Conservation (phyloP, 2,797 vertebrate genomes). For the Aldrovandia affinis region DNA sequence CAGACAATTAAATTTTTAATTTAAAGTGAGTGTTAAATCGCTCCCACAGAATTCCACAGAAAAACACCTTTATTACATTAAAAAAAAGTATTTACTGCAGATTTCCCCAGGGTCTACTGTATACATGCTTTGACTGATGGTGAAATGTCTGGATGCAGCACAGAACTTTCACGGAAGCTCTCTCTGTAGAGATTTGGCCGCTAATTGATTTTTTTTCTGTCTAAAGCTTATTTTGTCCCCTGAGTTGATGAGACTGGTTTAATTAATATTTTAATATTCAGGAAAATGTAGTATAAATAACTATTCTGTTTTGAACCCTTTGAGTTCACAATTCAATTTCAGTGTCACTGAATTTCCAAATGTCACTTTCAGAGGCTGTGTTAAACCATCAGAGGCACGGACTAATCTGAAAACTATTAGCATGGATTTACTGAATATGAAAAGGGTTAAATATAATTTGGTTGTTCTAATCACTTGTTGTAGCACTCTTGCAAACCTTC, state of each 20-base stretch:
- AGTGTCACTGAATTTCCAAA: not conserved
- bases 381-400: not conserved
- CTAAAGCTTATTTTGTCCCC: not conserved
- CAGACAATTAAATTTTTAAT: no score
- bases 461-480: not conserved
- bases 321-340: not conserved
- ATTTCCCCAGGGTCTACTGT: no score
- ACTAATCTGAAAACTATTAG: constrained; percentile 8
- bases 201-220: no score
- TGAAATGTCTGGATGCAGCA: not conserved
- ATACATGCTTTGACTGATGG: no score
- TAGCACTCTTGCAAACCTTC: not conserved
- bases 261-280: not conserved
- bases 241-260: not conserved
- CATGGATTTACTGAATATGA: not conserved
- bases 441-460: no score
- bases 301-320: not conserved
- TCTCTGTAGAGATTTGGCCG: not conserved
- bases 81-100: no score
- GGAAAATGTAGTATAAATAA: not conserved
- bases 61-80: no score
- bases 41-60: no score
- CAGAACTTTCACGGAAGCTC: not conserved
- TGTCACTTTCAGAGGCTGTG: not conserved
- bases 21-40: no score